Conservation (phyloP, 2,113 vertebrate species). For the Rhabdornis inornatus region DNA sequence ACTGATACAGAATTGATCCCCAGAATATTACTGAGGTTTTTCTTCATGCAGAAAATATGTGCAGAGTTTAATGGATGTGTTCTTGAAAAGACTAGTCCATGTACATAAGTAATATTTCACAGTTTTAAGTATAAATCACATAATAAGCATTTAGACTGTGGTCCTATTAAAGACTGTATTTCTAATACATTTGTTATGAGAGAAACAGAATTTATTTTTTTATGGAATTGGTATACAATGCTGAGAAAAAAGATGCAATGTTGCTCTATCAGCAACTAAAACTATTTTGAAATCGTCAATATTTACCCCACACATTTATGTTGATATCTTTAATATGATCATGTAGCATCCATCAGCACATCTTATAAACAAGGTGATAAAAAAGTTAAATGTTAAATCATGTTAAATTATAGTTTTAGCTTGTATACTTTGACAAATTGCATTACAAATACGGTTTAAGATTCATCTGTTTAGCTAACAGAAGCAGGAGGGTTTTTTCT, state of each 20-base stretch:
- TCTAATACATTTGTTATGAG: neutral
- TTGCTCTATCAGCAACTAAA: neutral
- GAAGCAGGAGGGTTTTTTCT: neutral
- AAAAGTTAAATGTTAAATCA: neutral
- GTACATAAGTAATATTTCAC: neutral
- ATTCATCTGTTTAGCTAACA: neutral
- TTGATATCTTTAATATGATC: neutral
- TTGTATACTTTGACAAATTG: neutral
- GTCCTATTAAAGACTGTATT: neutral
- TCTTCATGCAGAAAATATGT: neutral
- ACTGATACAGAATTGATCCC: neutral
- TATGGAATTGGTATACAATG: rapidly evolving
- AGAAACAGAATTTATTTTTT: neutral
- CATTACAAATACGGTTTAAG: neutral
- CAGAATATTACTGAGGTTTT: neutral
- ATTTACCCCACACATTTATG: neutral
- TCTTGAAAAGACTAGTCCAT: neutral
- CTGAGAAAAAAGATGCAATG: neutral
- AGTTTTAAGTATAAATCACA: neutral
- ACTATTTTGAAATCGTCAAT: neutral
- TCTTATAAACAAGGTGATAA: neutral
- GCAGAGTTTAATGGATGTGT: neutral
- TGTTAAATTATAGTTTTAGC: neutral
- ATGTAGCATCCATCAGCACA: neutral
- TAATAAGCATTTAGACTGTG: neutral